Percentiles rank a stretch among this genome's conserved stretches.
phyloP scores from a whole-genome alignment of 2,888 invertebrate species.

The Melinaea marsaeus region DNA sequence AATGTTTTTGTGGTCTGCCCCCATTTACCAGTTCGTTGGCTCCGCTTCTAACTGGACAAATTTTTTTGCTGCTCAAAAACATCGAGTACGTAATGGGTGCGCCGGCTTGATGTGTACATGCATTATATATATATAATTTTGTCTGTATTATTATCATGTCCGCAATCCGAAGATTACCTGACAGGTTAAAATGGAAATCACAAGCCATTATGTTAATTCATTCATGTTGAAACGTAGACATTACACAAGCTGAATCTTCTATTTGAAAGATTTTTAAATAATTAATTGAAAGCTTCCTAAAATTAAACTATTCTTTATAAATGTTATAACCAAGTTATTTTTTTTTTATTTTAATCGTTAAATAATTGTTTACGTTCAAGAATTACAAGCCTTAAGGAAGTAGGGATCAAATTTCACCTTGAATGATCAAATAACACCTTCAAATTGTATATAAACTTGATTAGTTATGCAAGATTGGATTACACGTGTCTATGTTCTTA shows the following conservation, averaged over 20 bases:
- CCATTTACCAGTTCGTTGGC: slow-evolving; percentile 61
- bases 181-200: too few species aligned
- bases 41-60: slow-evolving; percentile 62
- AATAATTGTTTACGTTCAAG: neutral
- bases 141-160: slow-evolving; percentile 37
- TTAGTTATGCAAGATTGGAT: slow-evolving; percentile 15
- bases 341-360: neutral
- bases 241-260: too few species aligned
- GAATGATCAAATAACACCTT: slow-evolving; percentile 23
- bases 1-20: slow-evolving; percentile 57
- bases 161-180: slow-evolving; percentile 11
- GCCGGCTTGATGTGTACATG: slow-evolving; percentile 34
- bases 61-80: slow-evolving; percentile 41
- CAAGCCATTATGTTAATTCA: too few species aligned
- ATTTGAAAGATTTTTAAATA: too few species aligned
- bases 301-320: neutral
- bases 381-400: slow-evolving; percentile 22
- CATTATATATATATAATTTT: slow-evolving; percentile 42
- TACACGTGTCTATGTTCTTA: slow-evolving; percentile 14
- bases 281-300: too few species aligned
- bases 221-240: too few species aligned
- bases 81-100: slow-evolving; percentile 37
- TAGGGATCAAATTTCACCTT: slow-evolving; percentile 21
- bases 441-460: slow-evolving; percentile 11
- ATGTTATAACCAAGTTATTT: neutral